These are phyloP conservation scores for Episyrphus balteatus DNA, from an alignment of 1,140 invertebrate genomes.

Conservation along the genomic window DNA sequence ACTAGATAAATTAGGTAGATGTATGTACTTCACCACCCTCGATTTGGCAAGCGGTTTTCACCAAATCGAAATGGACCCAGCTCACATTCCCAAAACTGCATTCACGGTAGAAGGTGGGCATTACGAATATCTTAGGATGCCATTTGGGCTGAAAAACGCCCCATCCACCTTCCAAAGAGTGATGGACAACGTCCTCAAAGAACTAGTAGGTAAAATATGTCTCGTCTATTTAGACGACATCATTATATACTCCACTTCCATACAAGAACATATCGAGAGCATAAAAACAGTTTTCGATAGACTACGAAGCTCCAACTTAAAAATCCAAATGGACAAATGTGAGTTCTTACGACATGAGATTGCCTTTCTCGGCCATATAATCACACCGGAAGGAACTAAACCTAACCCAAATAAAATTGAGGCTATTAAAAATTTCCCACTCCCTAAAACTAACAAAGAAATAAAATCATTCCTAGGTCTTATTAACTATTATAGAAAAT, in stretches of 20 bases:
- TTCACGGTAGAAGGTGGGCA: conserved; percentile 33
- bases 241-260: conserved; percentile 10
- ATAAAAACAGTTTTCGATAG: conserved; percentile 2
- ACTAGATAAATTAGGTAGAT: conserved; percentile 1
- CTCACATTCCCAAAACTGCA: conserved; percentile 38
- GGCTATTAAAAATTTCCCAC: conserved; percentile 10
- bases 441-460: conserved; percentile 10
- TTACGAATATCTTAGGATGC: conserved; percentile 35
- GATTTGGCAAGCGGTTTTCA: conserved; percentile 3
- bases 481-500: conserved; percentile 17
- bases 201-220: conserved; percentile 20
- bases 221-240: conserved; percentile 38
- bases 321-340: conserved; percentile 5
- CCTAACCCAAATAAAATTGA: conserved; percentile 13
- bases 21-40: conserved; percentile 4
- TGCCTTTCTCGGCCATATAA: conserved; percentile 22
- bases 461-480: conserved; percentile 13
- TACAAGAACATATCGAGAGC: not conserved
- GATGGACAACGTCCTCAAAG: conserved; percentile 31
- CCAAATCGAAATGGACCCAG: conserved; percentile 1
- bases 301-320: not conserved
- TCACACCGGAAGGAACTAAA: conserved; percentile 24
- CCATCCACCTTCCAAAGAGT: conserved; percentile 38
- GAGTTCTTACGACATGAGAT: conserved; percentile 18
- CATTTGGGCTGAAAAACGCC: conserved; percentile 36